Base-by-base conservation (phyloP, 2,797 vertebrate species). In the Manis crassicaudata region DNA sequence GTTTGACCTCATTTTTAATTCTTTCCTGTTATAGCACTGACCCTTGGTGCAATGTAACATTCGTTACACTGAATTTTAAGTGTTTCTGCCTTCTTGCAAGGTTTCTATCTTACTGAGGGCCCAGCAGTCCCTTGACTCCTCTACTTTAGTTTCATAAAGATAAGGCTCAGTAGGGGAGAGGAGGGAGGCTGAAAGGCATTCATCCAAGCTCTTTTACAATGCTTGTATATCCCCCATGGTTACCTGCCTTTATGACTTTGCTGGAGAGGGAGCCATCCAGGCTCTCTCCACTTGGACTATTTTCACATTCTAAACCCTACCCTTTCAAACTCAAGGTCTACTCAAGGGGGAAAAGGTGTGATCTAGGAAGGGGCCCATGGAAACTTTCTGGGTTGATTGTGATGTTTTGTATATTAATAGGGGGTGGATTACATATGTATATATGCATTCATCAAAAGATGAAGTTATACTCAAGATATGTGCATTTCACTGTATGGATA, bases 261-360 rank as follows among this genome's bases (percentile, higher is more conserved):
- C 37, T 76, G 37, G 46, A 87, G 58, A 79, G 58, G 17, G 14
- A 88, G 50, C 35, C 56, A 88, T 18, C 32, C 12, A 77, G 60
- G 12, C 73, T 92, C n/a, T 29, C 29, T 90, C 17, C 23, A 50
- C 60, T 43, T 62, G 68, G 23, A 60, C 56, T 95, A 60, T 89
- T 86, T 93, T 82, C 52, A 88, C 18, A 73, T 93, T 63, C 58
- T 50, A 95, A 88, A 92, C 89, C 37, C 56, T 88, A 52, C 20
- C 21, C 54, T 77, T 93, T 93, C 60, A 88, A 92, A 91, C 21
- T 80, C 72, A 70, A 91, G 17, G 54, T 35, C 72, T 77, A 70
- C 54, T 65, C 37, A 63, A 90, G 32, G 11, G 14, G n/a, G 20
- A 82, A 80, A 29, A 32, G 20, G 12, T 92, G 43, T 82, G 70